Conservation (phyloP, 2,797 vertebrate species). For the Sebastes cheni region DNA sequence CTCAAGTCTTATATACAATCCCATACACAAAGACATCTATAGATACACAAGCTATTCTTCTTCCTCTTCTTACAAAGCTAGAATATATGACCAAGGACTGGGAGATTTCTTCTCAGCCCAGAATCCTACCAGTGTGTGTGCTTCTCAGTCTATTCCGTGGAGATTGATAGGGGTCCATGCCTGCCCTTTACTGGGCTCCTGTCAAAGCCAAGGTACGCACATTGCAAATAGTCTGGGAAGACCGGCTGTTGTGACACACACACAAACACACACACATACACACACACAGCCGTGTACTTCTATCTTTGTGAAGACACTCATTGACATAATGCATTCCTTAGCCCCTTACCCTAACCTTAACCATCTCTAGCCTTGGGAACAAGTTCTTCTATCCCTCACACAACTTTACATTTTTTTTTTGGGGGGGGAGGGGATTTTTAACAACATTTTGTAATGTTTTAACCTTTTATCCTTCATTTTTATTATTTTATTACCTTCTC, state of each 20-base stretch:
- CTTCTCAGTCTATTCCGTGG: slow-evolving; percentile 23
- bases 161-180: slow-evolving; percentile 20
- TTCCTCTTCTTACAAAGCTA: slow-evolving; percentile 12
- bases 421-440: too few relatives aligned
- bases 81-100: slow-evolving; percentile 11
- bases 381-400: too few relatives aligned
- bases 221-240: slow-evolving; percentile 45
- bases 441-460: too few relatives aligned
- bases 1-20: background rate
- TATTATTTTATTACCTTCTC: too few relatives aligned
- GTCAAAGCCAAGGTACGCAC: slow-evolving; percentile 51
- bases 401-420: too few relatives aligned
- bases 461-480: too few relatives aligned
- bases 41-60: slow-evolving; percentile 14
- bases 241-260: slow-evolving; percentile 10
- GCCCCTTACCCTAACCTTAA: too few relatives aligned
- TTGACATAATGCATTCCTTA: too few relatives aligned
- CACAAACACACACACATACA: background rate
- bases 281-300: too few relatives aligned
- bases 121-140: slow-evolving; percentile 24
- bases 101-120: background rate
- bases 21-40: background rate
- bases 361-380: too few relatives aligned
- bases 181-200: slow-evolving; percentile 52
- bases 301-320: too few relatives aligned